Conservation (phyloP, 2,797 vertebrate species). For the Acrocephalus scirpaceus region DNA sequence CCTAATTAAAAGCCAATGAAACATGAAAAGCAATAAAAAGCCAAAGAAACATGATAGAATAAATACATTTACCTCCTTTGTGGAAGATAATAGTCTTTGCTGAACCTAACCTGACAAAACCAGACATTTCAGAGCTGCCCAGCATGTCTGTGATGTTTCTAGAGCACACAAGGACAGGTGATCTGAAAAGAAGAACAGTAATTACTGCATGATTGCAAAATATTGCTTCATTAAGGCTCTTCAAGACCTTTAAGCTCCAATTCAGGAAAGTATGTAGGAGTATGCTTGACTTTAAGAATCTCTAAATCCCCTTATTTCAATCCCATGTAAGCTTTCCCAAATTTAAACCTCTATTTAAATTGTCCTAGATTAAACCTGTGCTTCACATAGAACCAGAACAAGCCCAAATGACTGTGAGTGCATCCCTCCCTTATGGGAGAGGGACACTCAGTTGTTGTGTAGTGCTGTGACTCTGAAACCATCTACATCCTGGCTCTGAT, state of each 20-base stretch:
- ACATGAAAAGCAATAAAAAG: not conserved
- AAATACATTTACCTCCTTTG: conserved; percentile 46
- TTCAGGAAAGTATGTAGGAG: not conserved
- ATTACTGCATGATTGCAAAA: not conserved
- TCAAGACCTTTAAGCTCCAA: not conserved
- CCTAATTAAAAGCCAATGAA: not conserved
- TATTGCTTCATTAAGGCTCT: not conserved
- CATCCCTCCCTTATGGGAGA: not conserved
- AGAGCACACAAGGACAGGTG: conserved; percentile 68
- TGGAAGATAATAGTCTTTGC: conserved; percentile 40
- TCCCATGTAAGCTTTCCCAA: not conserved
- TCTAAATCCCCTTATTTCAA: not conserved
- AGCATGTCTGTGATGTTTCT: conserved; percentile 46
- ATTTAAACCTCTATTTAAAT: not conserved
- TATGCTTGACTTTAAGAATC: not conserved
- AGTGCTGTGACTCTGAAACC: not conserved
- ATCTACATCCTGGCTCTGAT: not conserved
- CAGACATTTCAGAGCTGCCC: conserved; percentile 44
- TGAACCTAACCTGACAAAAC: conserved; percentile 49
- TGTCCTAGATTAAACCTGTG: not conserved
- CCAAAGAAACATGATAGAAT: not conserved
- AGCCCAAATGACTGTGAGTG: not conserved
- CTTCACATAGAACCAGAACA: not conserved
- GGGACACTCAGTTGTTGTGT: not conserved
- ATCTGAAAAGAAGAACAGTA: conserved; percentile 51